These are phyloP conservation scores for Vultur gryphus DNA, from an alignment of 2,797 vertebrate species.

Conservation along the genomic window DNA sequence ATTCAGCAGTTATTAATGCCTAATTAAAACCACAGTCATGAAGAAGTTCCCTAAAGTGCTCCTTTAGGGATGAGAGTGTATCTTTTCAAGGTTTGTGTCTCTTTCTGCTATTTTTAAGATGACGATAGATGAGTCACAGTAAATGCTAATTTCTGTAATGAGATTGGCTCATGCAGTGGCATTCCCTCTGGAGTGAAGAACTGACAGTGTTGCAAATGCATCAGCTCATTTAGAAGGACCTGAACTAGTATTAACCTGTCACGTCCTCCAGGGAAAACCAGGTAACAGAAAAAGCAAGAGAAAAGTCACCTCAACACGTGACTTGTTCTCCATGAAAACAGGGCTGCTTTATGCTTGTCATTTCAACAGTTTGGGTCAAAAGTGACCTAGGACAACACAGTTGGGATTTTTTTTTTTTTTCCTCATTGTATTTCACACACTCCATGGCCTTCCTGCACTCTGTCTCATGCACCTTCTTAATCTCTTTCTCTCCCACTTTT, in stretches of 20 bases:
- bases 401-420: neutral
- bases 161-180: neutral
- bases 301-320: neutral
- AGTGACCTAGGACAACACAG: neutral
- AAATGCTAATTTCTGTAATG: conserved; percentile 37
- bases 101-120: neutral
- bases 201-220: neutral
- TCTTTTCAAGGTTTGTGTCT: conserved; percentile 8
- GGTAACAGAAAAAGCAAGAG: neutral
- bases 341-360: neutral
- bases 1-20: neutral
- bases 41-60: neutral
- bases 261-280: neutral
- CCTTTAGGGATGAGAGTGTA: neutral
- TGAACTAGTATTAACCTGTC: neutral
- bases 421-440: neutral
- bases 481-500: neutral
- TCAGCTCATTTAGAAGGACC: conserved; percentile 2
- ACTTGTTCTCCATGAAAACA: neutral
- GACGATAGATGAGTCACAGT: conserved; percentile 51
- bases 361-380: neutral
- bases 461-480: neutral
- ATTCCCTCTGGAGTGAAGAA: neutral
- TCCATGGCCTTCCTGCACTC: neutral
- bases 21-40: conserved; percentile 18